A percentile compares a stretch with the other conserved stretches of the same genome.
These are phyloP conservation scores for Microctonus aethiopoides DNA, from an alignment of 2,888 invertebrate species.

Conservation along the genomic window DNA sequence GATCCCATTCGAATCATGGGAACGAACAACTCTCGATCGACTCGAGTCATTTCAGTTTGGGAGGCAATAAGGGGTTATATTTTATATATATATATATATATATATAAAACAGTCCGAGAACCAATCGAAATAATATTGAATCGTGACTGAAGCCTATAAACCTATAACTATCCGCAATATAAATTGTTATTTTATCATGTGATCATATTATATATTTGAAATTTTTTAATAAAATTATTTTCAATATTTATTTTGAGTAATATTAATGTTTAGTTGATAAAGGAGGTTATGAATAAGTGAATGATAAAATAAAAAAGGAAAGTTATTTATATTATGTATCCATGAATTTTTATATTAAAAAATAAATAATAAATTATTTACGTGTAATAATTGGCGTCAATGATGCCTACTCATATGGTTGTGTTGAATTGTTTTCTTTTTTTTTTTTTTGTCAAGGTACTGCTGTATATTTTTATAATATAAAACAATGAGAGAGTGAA, in stretches of 20 bases:
- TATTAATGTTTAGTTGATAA: background rate
- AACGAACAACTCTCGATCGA: conserved; percentile 26
- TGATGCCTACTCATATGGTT: conserved; percentile 2
- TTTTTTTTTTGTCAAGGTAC: too few species aligned
- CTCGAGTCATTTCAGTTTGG: conserved; percentile 10
- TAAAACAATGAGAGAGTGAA: background rate
- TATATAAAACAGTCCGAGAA: conserved; percentile 4
- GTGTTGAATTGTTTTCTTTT: too few species aligned
- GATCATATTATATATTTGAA: background rate
- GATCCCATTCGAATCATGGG: conserved; percentile 50
- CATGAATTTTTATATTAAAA: background rate
- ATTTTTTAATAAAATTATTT: background rate
- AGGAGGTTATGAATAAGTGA: background rate
- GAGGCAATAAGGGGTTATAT: conserved; percentile 16
- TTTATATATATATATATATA: background rate
- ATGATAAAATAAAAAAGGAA: too few species aligned
- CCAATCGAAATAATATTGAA: conserved; percentile 23
- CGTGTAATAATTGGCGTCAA: background rate
- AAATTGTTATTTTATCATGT: background rate
- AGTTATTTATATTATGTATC: background rate
- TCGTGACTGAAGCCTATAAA: conserved; percentile 18
- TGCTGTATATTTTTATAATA: too few species aligned
- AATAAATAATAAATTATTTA: too few species aligned
- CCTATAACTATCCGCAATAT: conserved; percentile 22
- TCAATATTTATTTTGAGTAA: background rate